Conservation (phyloP, 2,888 invertebrate species). For the Rhagium mordax region DNA sequence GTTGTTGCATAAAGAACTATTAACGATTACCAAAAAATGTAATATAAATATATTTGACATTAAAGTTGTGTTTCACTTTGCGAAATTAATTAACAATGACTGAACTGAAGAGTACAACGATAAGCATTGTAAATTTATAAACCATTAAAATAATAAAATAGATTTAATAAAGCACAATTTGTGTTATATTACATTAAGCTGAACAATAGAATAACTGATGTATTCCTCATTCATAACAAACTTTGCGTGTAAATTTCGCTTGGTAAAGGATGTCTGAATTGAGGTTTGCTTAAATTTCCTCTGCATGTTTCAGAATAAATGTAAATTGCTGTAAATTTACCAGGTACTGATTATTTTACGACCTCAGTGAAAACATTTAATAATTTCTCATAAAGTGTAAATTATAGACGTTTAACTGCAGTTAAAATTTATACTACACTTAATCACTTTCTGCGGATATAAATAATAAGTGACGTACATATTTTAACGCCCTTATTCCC, state of each 20-base stretch:
- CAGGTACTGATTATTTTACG: background rate
- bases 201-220: conserved; percentile 19
- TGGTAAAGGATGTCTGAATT: conserved; percentile 4
- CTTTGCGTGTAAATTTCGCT: conserved; percentile 6
- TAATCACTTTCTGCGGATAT: background rate
- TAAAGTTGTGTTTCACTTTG: background rate
- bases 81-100: too few relatives aligned
- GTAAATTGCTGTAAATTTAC: conserved; percentile 2
- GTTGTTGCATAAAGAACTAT: too few relatives aligned
- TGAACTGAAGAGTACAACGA: background rate
- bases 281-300: conserved; percentile 13
- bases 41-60: background rate
- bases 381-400: background rate
- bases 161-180: conserved; percentile 12
- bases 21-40: too few relatives aligned
- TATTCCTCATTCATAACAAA: conserved; percentile 10
- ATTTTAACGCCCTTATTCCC: background rate
- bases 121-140: background rate
- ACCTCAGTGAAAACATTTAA: background rate
- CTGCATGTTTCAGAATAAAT: background rate
- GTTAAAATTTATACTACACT: background rate
- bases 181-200: background rate
- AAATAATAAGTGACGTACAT: too few relatives aligned
- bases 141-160: conserved; percentile 6
- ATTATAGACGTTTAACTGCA: background rate